phyloP scores from a whole-genome alignment of 2,797 vertebrate genomes.

The Novumbra hubbsi region DNA sequence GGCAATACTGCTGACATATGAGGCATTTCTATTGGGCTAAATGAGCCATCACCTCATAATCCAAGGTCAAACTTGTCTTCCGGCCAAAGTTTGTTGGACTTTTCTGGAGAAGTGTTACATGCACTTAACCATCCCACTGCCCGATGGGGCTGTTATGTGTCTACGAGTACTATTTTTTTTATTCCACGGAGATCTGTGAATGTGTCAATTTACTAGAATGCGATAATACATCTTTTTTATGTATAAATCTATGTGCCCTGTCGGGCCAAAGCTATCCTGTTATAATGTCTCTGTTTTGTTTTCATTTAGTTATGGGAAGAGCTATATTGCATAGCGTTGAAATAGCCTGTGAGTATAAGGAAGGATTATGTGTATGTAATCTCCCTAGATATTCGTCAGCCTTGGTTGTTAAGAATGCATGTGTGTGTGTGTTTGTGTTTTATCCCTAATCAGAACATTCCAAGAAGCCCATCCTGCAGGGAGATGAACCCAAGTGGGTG shows the following conservation, averaged over 20 bases:
- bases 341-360: constrained; percentile 38
- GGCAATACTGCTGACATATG: constrained; percentile 6
- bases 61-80: constrained; percentile 24
- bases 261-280: constrained; percentile 30
- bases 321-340: constrained; percentile 9
- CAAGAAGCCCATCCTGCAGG: constrained; percentile 49
- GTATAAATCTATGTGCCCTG: constrained; percentile 7
- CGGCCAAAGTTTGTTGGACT: constrained; percentile 10
- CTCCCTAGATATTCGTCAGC: constrained; percentile 63
- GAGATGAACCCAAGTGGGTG: constrained; percentile 40
- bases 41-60: constrained; percentile 31
- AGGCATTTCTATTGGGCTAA: constrained; percentile 17
- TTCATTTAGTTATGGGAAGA: constrained; percentile 43
- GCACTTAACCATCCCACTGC: not conserved
- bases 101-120: constrained; percentile 4
- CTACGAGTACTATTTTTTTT: not conserved
- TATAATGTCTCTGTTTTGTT: constrained; percentile 37
- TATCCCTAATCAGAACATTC: constrained; percentile 51
- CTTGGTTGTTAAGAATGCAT: not conserved
- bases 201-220: not conserved
- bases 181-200: constrained; percentile 21
- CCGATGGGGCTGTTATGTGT: not conserved
- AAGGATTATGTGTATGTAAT: constrained; percentile 62
- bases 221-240: not conserved
- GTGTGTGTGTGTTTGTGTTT: constrained; percentile 38